Evolutionary conservation across 1,140 invertebrate species (phyloP), one percentile per base, ranked within the genome.

Genomic region (Phocides pigmalion): DNA sequence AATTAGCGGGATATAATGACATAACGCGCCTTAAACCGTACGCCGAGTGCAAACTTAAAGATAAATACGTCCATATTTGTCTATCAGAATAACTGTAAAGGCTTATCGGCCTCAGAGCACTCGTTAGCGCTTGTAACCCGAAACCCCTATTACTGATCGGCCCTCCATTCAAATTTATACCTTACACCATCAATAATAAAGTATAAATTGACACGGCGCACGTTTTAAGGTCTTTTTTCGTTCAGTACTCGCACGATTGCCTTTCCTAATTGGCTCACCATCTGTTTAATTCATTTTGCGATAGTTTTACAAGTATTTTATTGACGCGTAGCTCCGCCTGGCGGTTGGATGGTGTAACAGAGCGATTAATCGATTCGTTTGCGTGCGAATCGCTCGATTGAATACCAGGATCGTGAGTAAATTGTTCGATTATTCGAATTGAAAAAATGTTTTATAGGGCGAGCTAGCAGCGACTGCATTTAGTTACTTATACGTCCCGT

Each of bases 301-400:
- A 90, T 90, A 90, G 88, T 90, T 90, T 87, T 87, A 90, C 86
- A 90, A 86, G 87, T 86, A 89, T 90, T 89, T 87, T 85, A 88
- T 87, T 87, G 85, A 89, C 82, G 80, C 81, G 82, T 84, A 78
- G 79, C 86, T 85, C 88, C 86, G 83, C 81, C 88, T 83, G 86
- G 81, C 76, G 79, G 72, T 49, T 68, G 59, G 68, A 32, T 64
- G 75, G 71, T 76, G 82, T 79, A 84, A 81, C 82, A 62, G 70
- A 81, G 70, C 86, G 81, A 79, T 85, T 90, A 90, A 90, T 87
- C 86, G 85, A 90, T 88, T 89, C 82, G 72, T 79, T 86, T 82
- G 81, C 81, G 78, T 80, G 74, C 80, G 75, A 79, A 62, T 79
- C 79, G 82, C 74, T 70, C 74, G 79, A 86, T 84, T 74, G 79